A percentile compares a stretch with the other conserved stretches of the same genome.
These are phyloP conservation scores for Neoitamus cyanurus DNA, from an alignment of 2,888 invertebrate species.

Conservation along the genomic window DNA sequence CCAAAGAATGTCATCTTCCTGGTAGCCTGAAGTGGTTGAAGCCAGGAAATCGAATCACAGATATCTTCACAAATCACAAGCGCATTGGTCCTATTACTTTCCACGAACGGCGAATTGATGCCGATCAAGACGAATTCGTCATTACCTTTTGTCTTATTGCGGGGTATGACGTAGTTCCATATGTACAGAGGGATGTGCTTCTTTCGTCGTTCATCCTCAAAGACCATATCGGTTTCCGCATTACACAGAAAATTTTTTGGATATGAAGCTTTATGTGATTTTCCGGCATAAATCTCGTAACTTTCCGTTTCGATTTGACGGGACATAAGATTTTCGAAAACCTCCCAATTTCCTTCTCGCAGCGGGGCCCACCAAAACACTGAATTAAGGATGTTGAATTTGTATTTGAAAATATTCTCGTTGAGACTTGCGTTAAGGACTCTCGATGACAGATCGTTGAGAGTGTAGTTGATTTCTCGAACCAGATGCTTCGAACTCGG, in stretches of 20 bases:
- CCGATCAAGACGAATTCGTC: slow-evolving; percentile 29
- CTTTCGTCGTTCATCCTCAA: not conserved
- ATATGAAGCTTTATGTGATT: not conserved
- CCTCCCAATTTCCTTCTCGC: not conserved
- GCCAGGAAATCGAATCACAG: not conserved
- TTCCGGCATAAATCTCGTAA: not conserved
- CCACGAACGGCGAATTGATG: slow-evolving; percentile 23
- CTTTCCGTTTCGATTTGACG: not conserved
- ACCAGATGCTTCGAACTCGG: not conserved
- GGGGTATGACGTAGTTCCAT: not conserved
- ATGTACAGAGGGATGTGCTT: slow-evolving; percentile 1
- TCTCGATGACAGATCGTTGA: not conserved
- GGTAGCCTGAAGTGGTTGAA: not conserved
- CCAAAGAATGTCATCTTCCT: not conserved
- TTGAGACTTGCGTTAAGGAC: not conserved
- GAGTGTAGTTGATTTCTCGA: not conserved
- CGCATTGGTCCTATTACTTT: not conserved
- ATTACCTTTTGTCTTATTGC: not conserved
- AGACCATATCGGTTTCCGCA: not conserved
- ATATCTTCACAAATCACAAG: slow-evolving; percentile 10
- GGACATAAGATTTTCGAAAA: not conserved
- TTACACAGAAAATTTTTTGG: not conserved
- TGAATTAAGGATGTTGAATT: not conserved
- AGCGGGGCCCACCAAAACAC: slow-evolving; percentile 4
- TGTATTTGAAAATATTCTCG: not conserved